Percentiles rank a stretch among this genome's conserved stretches.
phyloP scores from a whole-genome alignment of 2,888 invertebrate genomes.

The Pardosa pseudoannulata region DNA sequence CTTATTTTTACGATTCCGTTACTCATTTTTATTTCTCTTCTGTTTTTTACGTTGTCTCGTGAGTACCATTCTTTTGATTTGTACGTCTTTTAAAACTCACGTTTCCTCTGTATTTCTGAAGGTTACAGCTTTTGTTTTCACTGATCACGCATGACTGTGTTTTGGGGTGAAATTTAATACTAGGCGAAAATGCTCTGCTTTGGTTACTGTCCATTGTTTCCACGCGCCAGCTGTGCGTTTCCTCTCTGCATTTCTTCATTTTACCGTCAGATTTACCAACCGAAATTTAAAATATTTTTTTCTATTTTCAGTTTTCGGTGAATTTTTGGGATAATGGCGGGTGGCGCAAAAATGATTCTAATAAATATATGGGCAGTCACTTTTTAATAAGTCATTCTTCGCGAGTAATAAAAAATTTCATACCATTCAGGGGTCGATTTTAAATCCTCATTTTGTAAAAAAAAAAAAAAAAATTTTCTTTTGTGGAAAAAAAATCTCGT shows the following conservation, averaged over 20 bases:
- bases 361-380: too few relatives aligned
- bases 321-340: too few relatives aligned
- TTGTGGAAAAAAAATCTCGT: too few relatives aligned
- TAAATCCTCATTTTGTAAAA: too few relatives aligned
- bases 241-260: neutral
- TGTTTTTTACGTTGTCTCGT: neutral
- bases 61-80: neutral
- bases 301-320: too few relatives aligned
- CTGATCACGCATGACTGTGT: conserved; percentile 7
- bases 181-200: neutral
- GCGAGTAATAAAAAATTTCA: too few relatives aligned
- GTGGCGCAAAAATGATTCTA: too few relatives aligned
- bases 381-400: too few relatives aligned
- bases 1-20: neutral
- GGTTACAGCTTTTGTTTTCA: neutral
- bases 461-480: too few relatives aligned
- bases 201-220: neutral
- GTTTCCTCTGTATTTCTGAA: neutral
- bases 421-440: too few relatives aligned
- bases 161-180: conserved; percentile 1
- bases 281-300: too few relatives aligned
- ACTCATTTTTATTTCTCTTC: neutral
- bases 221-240: neutral
- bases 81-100: neutral
- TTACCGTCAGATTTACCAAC: neutral